A percentile compares a stretch with the other conserved stretches of the same genome.
phyloP scores from a whole-genome alignment of 2,113 vertebrate species.

The Climacteris rufus region DNA sequence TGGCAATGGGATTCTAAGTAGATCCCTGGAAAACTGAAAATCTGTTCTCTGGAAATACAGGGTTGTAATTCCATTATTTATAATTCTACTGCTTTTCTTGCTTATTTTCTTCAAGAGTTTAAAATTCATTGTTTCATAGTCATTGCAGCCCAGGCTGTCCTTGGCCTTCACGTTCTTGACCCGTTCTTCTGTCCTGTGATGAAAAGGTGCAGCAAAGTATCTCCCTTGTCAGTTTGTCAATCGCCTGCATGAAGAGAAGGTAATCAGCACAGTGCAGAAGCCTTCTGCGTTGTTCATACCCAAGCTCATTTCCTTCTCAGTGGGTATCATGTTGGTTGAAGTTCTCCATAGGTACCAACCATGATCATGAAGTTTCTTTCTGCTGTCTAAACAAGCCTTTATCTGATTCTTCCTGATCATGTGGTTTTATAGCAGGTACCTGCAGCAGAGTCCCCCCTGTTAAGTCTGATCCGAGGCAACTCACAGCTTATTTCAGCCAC shows the following conservation, averaged over 20 bases:
- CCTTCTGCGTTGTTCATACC: not conserved
- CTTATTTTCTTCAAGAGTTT: not conserved
- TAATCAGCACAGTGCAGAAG: not conserved
- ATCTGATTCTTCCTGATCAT: not conserved
- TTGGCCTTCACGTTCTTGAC: not conserved
- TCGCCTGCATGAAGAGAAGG: not conserved
- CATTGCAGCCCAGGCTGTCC: not conserved
- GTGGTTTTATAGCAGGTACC: not conserved
- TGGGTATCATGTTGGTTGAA: not conserved
- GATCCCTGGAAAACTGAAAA: not conserved
- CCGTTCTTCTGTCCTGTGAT: not conserved
- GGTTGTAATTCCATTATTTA: not conserved
- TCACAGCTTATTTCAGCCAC: not conserved
- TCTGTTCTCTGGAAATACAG: not conserved
- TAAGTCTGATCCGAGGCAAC: not conserved
- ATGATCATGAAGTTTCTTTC: not conserved
- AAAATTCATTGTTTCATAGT: not conserved
- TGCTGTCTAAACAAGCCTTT: not conserved
- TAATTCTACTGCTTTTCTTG: not conserved
- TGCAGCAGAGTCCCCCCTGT: rapidly evolving
- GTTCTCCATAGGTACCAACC: not conserved
- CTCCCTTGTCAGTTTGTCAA: not conserved
- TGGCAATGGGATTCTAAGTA: not conserved
- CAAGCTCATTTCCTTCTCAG: not conserved
- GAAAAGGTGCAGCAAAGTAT: not conserved